Conservation (phyloP, 2,113 vertebrate genomes). For the Lepus timidus region DNA sequence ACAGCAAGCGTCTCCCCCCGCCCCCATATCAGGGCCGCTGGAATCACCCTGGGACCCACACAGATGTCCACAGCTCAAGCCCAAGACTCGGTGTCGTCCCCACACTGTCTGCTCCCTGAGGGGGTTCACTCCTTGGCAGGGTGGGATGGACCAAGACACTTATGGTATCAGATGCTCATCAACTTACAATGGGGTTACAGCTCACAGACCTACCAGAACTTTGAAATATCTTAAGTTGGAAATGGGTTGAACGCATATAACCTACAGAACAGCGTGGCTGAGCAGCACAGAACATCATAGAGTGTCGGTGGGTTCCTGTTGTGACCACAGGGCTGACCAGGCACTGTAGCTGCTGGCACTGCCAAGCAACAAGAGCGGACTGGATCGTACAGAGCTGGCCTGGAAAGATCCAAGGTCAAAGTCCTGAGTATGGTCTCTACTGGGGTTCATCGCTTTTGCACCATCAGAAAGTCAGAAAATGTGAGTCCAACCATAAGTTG, state of each 20-base stretch:
- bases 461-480: neutral
- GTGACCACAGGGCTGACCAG: neutral
- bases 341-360: neutral
- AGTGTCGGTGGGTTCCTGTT: neutral
- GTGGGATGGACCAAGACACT: neutral
- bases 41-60: neutral
- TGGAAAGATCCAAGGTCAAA: neutral
- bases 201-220: neutral
- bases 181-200: neutral
- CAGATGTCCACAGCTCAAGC: neutral
- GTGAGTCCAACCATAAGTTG: neutral
- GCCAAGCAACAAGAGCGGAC: neutral
- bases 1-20: neutral
- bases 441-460: neutral
- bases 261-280: neutral
- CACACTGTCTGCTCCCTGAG: accelerated
- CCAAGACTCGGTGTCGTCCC: neutral
- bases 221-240: neutral
- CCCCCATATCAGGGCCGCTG: neutral
- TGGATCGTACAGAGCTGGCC: too few species aligned
- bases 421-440: neutral
- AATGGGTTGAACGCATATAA: neutral
- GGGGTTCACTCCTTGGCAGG: neutral
- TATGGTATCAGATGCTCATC: neutral
- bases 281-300: neutral